Evolutionary conservation across 2,888 invertebrate genomes (phyloP), one percentile per base, ranked within the genome.

Genomic region (Leptogaster cylindrica): DNA sequence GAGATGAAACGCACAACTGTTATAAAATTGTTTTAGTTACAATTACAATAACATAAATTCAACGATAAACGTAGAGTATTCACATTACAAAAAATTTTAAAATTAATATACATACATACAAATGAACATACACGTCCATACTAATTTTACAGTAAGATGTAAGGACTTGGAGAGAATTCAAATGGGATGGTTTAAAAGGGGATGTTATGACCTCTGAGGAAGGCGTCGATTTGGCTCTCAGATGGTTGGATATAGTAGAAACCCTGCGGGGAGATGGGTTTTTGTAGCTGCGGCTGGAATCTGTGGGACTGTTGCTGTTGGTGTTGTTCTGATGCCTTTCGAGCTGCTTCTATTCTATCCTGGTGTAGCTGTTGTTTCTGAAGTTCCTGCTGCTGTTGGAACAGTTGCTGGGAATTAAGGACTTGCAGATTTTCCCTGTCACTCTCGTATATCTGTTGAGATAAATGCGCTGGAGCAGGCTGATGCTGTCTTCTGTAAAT

Each of bases 191-290:
- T 82, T 65, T 86, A 87, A 78, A 84, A 86, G 77, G 86, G 86
- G 75, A 88, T 86, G 77, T 86, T 87, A 77, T 87, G 87, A 66
- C 89, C 89, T 79, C 91, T 85, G 70, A 92, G 85, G 82, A 91
- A 92, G 66, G 90, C 89, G 77, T 91, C 91, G 75, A 92, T 90
- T 77, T 91, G 91, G 4, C 91, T 89, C 36, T 85, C 16, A 69
- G 72, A 81, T 0, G 85, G 86, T 28, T 86, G 85, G 28, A 86
- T 83, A 77, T 85, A 88, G 78, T 87, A 87, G 79, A 84, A 85
- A 36, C 83, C 61, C 71, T 81, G 77, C 6, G 65, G 3, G 2
- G 80, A 77, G 18, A 75, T 75, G 66, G 75, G 74, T 20, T 74
- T 75, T 58, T 76, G 79, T 8, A 67, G 25, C 48, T 71, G 71